Base-by-base conservation (phyloP, 2,888 invertebrate genomes). In the Xestoiulus laeticollis region DNA sequence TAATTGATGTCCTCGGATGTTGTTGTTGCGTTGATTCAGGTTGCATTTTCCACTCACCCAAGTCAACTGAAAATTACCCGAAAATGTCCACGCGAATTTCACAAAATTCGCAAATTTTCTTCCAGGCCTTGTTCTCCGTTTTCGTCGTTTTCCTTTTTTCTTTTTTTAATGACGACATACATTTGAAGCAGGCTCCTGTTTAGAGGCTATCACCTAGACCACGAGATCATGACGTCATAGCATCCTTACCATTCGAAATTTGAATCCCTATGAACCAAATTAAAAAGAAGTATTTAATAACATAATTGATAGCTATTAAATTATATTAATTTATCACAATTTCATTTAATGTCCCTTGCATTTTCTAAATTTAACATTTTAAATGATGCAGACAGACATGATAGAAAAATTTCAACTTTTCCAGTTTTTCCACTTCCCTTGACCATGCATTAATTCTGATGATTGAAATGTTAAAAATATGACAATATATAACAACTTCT, bases 11-110 rank as follows among this genome's bases (percentile, higher is more conserved):
- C 44, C 44, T 44, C 43, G 30, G 43, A 43, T 85, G 85, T 43
- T 83, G 30, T n/a, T 85, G 43, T 85, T 85, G 85, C 32, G 38
- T 43, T 10, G 38, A 10, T 0, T 85, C 85, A 33, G 43, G 38
- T 85, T 85, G 85, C 85, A 85, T 85, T 85, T 85, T 85, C 14
- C 85, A 85, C 43, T 19, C 30, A 83, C 83, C 53, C n/a, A n/a
- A n/a, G n/a, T n/a, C n/a, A n/a, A n/a, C n/a, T 19, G 53, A 19
- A 53, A 53, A 53, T 4, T 53, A 5, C 53, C 10, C 8, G 53
- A 16, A 53, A 53, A 53, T 53, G 53, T 53, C 4, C 16, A 53
- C 53, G 53, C 53, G 16, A 53, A 53, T 19, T 53, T 2, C 53
- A 14, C 12, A 16, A 53, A 53, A 53, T 53, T 16, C 53, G 53